Conservation (phyloP, 2,797 vertebrate genomes). For the Gastrophryne carolinensis region DNA sequence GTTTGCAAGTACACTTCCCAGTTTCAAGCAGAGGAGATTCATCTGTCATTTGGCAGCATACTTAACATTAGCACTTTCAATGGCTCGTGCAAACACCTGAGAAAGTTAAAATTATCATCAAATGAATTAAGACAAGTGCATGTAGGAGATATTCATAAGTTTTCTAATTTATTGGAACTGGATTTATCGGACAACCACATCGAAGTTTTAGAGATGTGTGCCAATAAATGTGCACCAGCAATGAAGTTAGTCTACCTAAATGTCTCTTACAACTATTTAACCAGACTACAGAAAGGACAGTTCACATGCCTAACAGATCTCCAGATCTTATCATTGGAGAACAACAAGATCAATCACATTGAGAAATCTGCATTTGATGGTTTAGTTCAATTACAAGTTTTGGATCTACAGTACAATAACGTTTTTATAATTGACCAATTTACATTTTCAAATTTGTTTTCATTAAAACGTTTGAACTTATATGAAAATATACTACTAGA, state of each 20-base stretch:
- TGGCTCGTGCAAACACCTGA: background rate
- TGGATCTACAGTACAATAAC: conserved; percentile 8
- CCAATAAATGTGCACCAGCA: background rate
- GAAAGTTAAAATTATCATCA: conserved; percentile 7
- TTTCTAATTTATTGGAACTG: background rate
- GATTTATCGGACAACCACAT: conserved; percentile 13
- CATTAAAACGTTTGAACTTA: conserved; percentile 1
- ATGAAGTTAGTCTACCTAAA: conserved; percentile 21
- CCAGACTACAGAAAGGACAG: background rate
- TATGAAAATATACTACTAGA: background rate
- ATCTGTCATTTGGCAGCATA: background rate
- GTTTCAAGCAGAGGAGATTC: background rate
- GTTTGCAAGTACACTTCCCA: conserved; percentile 2
- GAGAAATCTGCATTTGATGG: background rate
- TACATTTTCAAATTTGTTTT: conserved; percentile 2
- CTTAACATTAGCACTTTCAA: background rate
- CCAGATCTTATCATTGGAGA: background rate
- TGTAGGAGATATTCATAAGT: background rate
- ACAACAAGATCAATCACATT: conserved; percentile 9
- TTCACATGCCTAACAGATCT: conserved; percentile 23
- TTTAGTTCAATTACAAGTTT: conserved; percentile 2
- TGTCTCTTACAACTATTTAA: background rate
- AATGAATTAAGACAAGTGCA: background rate
- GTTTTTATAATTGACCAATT: background rate
- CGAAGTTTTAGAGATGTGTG: background rate